A percentile compares a stretch with the other conserved stretches of the same genome.
These are phyloP conservation scores for Naso thynnoides DNA, from an alignment of 2,797 vertebrate species.

Conservation along the genomic window DNA sequence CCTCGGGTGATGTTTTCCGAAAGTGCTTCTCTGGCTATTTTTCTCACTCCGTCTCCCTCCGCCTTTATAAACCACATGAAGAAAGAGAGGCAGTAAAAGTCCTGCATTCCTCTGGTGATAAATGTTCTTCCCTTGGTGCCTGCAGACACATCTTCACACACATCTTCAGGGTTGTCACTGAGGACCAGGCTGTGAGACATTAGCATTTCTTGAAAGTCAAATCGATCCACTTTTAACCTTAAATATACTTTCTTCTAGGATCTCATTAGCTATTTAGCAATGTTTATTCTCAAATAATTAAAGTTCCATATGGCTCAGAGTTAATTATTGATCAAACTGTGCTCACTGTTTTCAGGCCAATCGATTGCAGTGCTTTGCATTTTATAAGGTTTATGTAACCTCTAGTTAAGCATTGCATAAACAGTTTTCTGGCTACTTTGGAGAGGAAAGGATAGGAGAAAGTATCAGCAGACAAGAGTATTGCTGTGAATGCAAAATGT, in stretches of 20 bases:
- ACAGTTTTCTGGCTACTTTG: constrained; percentile 52
- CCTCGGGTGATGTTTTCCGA: constrained; percentile 61
- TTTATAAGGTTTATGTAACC: constrained; percentile 59
- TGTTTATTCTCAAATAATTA: constrained; percentile 77
- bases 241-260: constrained; percentile 67
- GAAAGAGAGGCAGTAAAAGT: constrained; percentile 57
- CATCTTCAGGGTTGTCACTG: constrained; percentile 41
- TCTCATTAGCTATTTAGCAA: constrained; percentile 72
- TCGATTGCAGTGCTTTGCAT: constrained; percentile 69
- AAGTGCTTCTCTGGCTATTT: constrained; percentile 52
- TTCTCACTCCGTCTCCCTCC: constrained; percentile 52
- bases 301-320: constrained; percentile 64
- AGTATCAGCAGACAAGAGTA: constrained; percentile 38
- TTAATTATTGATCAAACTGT: constrained; percentile 77
- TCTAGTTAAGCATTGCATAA: constrained; percentile 57
- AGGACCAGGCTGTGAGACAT: constrained; percentile 40
- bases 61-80: constrained; percentile 56
- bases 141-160: constrained; percentile 57
- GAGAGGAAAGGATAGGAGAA: constrained; percentile 24
- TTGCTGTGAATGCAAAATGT: constrained; percentile 40
- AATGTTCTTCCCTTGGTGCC: constrained; percentile 56
- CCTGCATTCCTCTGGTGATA: constrained; percentile 47
- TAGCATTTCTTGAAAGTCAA: constrained; percentile 66
- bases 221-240: constrained; percentile 69
- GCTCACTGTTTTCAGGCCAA: constrained; percentile 41